These are phyloP conservation scores for Formica exsecta DNA, from an alignment of 1,140 invertebrate species.

Conservation along the genomic window DNA sequence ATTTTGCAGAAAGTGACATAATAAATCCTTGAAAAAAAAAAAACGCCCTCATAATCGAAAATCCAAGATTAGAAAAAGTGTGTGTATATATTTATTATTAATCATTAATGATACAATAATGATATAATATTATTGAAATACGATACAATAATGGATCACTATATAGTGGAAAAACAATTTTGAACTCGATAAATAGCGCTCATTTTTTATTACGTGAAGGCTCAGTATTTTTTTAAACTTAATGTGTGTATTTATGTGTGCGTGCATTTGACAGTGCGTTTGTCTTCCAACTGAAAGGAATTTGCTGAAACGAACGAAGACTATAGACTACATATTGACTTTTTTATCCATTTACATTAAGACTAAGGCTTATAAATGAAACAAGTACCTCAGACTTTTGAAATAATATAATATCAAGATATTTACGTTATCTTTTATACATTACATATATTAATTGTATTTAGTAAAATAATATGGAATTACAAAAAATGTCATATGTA, in stretches of 20 bases:
- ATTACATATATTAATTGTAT: background rate
- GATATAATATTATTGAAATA: background rate
- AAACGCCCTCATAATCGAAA: background rate
- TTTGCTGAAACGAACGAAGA: background rate
- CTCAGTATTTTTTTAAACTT: constrained; percentile 36
- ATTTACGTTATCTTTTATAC: constrained; percentile 34
- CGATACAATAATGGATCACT: background rate
- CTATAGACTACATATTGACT: background rate
- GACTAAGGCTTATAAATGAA: constrained; percentile 34
- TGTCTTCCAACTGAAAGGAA: background rate
- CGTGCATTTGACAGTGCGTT: background rate
- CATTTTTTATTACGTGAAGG: constrained; percentile 30
- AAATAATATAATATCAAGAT: constrained; percentile 23
- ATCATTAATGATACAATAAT: constrained; percentile 5
- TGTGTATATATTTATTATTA: constrained; percentile 32
- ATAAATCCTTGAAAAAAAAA: background rate
- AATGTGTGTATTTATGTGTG: constrained; percentile 48
- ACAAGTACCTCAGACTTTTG: constrained; percentile 17
- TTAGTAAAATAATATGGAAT: constrained; percentile 13
- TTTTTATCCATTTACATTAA: constrained; percentile 13
- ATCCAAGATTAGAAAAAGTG: background rate
- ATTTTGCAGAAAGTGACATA: constrained; percentile 25
- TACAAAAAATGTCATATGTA: background rate
- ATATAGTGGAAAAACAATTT: background rate
- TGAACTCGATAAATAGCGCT: constrained; percentile 13